Conservation (phyloP, 64 coral and sea anemone genomes). For the Stichodactyla mertensii region DNA sequence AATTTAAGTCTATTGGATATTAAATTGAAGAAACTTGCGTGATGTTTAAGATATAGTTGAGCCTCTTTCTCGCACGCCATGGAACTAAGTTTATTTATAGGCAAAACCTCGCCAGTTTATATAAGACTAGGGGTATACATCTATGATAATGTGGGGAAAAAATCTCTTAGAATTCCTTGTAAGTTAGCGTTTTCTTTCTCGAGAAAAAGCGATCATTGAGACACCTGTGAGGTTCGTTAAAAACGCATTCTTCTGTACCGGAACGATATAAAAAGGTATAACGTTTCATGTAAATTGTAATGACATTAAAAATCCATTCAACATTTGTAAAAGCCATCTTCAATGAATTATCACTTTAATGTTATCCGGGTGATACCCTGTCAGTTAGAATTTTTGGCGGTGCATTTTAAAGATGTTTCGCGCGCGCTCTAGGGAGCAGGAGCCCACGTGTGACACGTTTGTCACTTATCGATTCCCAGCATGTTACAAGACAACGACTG, state of each 20-base stretch:
- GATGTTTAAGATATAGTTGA: too few species aligned
- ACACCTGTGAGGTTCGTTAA: not conserved
- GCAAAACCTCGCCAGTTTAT: not conserved
- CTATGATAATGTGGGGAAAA: not conserved
- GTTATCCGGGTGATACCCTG: constrained; percentile 3
- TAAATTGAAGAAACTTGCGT: too few species aligned
- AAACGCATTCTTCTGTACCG: not conserved
- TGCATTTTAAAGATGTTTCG: not conserved
- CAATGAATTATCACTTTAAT: constrained; percentile 5
- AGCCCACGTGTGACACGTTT: not conserved
- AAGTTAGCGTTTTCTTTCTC: not conserved
- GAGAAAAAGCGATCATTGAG: not conserved
- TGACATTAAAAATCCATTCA: not conserved
- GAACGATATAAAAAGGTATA: constrained; percentile 3
- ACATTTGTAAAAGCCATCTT: constrained; percentile 3
- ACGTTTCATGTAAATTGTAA: constrained; percentile 19
- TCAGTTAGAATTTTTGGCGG: constrained; percentile 6
- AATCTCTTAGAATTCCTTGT: not conserved
- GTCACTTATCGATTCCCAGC: not conserved
- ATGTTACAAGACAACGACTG: not conserved
- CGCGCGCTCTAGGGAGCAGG: not conserved
- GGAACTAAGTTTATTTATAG: not conserved
- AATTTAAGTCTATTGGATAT: too few species aligned
- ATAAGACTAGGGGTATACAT: too few species aligned
- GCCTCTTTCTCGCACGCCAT: not conserved